phyloP scores from a whole-genome alignment of 2,888 invertebrate genomes.

The Drosophila histrio region DNA sequence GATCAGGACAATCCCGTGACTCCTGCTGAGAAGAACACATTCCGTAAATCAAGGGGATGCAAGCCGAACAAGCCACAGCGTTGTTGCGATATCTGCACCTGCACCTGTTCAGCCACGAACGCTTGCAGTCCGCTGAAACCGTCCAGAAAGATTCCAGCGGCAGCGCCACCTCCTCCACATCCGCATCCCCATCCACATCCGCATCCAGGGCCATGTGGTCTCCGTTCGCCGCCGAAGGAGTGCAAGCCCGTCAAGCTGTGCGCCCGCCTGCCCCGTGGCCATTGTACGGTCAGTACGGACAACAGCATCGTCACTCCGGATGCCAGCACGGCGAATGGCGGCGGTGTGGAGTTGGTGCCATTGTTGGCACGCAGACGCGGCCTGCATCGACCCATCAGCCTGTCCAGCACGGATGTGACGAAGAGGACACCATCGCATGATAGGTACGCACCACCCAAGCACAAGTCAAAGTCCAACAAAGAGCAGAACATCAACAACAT shows the following conservation, averaged over 20 bases:
- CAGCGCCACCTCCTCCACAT: slow-evolving; percentile 6
- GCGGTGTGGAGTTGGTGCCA: slow-evolving; percentile 91
- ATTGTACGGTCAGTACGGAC: slow-evolving; percentile 45
- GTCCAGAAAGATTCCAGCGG: slow-evolving; percentile 30
- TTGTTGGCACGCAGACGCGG: slow-evolving; percentile 88
- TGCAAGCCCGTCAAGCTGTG: slow-evolving; percentile 69
- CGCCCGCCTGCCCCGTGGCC: slow-evolving; percentile 62
- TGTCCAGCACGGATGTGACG: slow-evolving; percentile 86
- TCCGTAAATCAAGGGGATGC: slow-evolving; percentile 75
- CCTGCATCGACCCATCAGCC: slow-evolving; percentile 85
- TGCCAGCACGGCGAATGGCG: slow-evolving; percentile 76
- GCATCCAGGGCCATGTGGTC: slow-evolving; percentile 7
- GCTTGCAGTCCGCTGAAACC: slow-evolving; percentile 65
- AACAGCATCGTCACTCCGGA: slow-evolving; percentile 33
- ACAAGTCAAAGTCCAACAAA: slow-evolving; percentile 66
- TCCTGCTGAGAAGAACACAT: slow-evolving; percentile 81
- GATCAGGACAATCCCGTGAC: slow-evolving; percentile 83
- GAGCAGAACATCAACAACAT: slow-evolving; percentile 68
- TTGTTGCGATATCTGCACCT: slow-evolving; percentile 82
- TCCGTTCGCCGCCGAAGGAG: slow-evolving; percentile 42
- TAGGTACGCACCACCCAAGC: slow-evolving; percentile 83
- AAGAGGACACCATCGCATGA: slow-evolving; percentile 83
- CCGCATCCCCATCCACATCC: neutral
- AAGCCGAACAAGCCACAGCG: slow-evolving; percentile 70
- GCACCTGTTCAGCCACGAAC: slow-evolving; percentile 76